These are phyloP conservation scores for Pteropus rufus DNA, from an alignment of 2,797 vertebrate species.

Conservation along the genomic window DNA sequence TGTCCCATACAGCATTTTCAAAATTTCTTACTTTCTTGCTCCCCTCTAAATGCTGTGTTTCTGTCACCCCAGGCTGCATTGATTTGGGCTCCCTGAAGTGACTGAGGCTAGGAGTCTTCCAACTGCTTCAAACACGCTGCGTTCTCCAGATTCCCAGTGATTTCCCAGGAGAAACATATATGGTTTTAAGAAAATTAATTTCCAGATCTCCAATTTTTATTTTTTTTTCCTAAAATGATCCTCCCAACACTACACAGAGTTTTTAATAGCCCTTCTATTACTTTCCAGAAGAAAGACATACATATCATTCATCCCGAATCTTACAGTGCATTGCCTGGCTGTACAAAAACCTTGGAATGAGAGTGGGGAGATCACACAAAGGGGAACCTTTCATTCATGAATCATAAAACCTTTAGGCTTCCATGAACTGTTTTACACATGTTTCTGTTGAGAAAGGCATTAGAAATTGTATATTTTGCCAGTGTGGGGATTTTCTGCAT, in stretches of 20 bases:
- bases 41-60: not conserved
- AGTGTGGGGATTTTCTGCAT: not conserved
- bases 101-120: not conserved
- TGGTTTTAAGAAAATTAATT: not conserved
- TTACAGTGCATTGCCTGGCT: not conserved
- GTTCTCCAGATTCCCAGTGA: not conserved
- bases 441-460: not conserved
- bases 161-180: not conserved
- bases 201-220: not conserved
- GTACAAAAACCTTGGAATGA: not conserved
- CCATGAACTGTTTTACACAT: not conserved
- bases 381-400: not conserved
- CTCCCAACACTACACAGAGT: not conserved
- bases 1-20: not conserved
- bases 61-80: not conserved
- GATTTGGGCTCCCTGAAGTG: not conserved
- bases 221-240: not conserved
- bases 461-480: not conserved
- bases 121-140: not conserved
- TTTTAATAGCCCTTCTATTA: not conserved
- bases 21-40: not conserved
- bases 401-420: not conserved
- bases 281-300: not conserved
- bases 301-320: not conserved
- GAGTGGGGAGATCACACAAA: not conserved